A percentile compares a stretch with the other conserved stretches of the same genome.
These are phyloP conservation scores for Naso thynnoides DNA, from an alignment of 2,797 vertebrate genomes.

Conservation along the genomic window DNA sequence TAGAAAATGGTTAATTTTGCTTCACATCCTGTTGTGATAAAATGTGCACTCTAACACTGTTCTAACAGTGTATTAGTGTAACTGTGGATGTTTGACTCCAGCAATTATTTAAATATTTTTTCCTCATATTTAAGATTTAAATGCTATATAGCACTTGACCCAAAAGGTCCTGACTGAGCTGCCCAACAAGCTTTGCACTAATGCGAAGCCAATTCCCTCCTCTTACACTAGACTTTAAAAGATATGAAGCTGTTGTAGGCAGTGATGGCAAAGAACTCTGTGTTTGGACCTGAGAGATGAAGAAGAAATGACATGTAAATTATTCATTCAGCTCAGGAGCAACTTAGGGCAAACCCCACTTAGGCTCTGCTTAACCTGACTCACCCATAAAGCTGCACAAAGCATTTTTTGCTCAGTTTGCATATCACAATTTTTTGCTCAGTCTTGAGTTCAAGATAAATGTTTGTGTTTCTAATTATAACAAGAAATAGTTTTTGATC, in stretches of 20 bases:
- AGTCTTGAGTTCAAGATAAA: background rate
- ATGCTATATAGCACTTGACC: conserved; percentile 25
- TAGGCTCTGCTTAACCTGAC: background rate
- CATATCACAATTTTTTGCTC: too few relatives aligned
- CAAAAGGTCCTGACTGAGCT: conserved; percentile 21
- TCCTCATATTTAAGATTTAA: conserved; percentile 20
- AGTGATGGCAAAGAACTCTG: conserved; percentile 35
- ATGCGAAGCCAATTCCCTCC: conserved; percentile 38
- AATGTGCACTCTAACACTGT: conserved; percentile 5
- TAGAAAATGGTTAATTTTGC: conserved; percentile 2
- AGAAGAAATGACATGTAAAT: conserved; percentile 67
- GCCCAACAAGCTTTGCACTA: conserved; percentile 55
- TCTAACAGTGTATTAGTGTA: background rate
- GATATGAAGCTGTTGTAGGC: conserved; percentile 29
- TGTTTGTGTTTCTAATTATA: background rate
- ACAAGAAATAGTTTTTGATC: background rate
- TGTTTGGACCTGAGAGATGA: conserved; percentile 64
- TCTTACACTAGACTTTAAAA: conserved; percentile 21
- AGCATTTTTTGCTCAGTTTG: background rate
- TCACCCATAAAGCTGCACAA: too few relatives aligned
- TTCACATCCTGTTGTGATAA: background rate
- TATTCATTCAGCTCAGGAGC: conserved; percentile 50
- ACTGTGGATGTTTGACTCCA: conserved; percentile 8
- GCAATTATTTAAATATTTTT: conserved; percentile 29
- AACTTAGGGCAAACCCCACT: conserved; percentile 25